Evolutionary conservation across 2,888 invertebrate species (phyloP), one percentile per base, ranked within the genome.

Genomic region (Meiosimyza platycephala): DNA sequence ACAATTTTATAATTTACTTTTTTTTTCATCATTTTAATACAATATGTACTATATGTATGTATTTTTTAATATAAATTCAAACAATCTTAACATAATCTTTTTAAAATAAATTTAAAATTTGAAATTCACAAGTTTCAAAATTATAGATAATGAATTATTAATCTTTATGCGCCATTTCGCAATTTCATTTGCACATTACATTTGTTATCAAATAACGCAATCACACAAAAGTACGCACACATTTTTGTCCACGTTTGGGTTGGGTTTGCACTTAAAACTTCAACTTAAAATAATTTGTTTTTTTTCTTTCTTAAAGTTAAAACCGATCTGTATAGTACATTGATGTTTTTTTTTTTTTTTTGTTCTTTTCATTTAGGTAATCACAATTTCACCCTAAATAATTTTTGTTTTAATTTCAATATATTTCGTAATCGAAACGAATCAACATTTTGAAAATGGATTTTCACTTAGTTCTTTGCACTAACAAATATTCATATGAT

Each of bases 21-120:
- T 33, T 60, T 13, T 60, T 60, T 62, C 6, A 47, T 63, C 18
- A 47, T 48, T 40, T 47, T 6, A 63, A 63, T 47, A n/a, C 47
- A 15, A 47, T 63, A 63, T 13, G n/a, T n/a, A 22, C 22, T 22
- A 55, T 12, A 54, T 54, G 9, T n/a, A 52, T 52, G 54, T 54
- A 54, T 55, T 55, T 18, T 18, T 55, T 15, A 54, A 55, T 11
- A 55, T 18, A n/a, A 15, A n/a, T n/a, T 55, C 3, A 55, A 55
- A 12, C 6, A 54, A 55, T 15, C 3, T 55, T 18, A 55, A 15
- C 5, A 13, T 11, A 11, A 11, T 55, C 55, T 18, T n/a, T 7
- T 55, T 55, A 11, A 55, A 55, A 55, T 16, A 55, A 11, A 18
- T 55, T 22, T n/a, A 16, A 55, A 16, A 55, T 22, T 7, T 22